These are phyloP conservation scores for Imbricaverruca yamaguchii DNA, from an alignment of 2,888 invertebrate genomes.

Conservation along the genomic window DNA sequence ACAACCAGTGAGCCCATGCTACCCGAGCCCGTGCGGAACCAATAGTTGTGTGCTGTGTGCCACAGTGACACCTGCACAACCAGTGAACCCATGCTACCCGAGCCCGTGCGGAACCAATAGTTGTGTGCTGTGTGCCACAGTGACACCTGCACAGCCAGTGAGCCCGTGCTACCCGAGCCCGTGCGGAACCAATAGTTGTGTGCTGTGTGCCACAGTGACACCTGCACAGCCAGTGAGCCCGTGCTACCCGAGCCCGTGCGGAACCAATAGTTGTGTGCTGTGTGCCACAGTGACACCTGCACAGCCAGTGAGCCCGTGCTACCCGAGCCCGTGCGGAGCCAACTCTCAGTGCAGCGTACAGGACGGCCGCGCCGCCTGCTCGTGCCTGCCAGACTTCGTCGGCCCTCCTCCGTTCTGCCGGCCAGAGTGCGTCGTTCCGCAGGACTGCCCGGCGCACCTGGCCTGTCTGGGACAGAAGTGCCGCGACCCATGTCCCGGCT, in stretches of 20 bases:
- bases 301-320: conserved; percentile 51
- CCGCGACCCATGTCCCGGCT: conserved; percentile 58
- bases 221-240: conserved; percentile 46
- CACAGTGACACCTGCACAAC: too few species aligned
- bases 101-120: neutral
- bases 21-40: neutral
- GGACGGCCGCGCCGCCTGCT: conserved; percentile 49
- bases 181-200: neutral
- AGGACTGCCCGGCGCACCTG: conserved; percentile 64
- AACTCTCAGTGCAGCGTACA: conserved; percentile 41
- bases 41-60: neutral
- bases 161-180: too few species aligned
- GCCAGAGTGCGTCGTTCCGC: conserved; percentile 66
- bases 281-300: neutral
- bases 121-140: too few species aligned
- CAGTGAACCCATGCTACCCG: neutral
- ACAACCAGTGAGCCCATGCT: neutral
- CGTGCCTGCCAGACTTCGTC: conserved; percentile 57
- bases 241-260: conserved; percentile 72
- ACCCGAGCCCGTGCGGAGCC: conserved; percentile 71
- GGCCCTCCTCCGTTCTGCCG: conserved; percentile 43
- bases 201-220: neutral
- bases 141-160: too few species aligned
- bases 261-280: conserved; percentile 52
- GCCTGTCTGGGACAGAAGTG: conserved; percentile 50